Base-by-base conservation (phyloP, 2,888 invertebrate genomes). In the Latheticus oryzae region DNA sequence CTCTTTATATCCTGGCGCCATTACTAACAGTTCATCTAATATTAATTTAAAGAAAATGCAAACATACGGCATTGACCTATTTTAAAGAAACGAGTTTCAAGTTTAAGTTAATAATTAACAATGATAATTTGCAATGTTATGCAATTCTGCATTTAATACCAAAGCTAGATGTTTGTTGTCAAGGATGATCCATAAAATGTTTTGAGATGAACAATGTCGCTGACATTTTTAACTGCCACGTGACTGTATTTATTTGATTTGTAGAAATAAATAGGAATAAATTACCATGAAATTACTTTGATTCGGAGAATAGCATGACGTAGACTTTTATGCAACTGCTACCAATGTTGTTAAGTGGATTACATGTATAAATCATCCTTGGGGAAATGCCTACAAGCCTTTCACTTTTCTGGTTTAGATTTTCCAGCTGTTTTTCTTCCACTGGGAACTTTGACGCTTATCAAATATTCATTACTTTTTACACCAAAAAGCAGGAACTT, bases 251-350 rank as follows among this genome's bases (percentile, higher is more conserved):
- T 32, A 16, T 19, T 30, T 8, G 19, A 28, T 45, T 32, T 16
- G 28, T 45, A 12, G 30, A 45, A 21, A 45, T 32, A 45, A 45
- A 45, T 19, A 45, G 19, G 45, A 45, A 45, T 45, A 45, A 45
- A 45, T 45, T 45, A 30, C 30, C 45, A 45, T 45, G 32, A 45
- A 45, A 45, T 45, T 45, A 32, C 32, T 45, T 11, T 19, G 45
- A 28, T 45, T 45, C 45, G 32, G 19, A 30, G 45, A 45, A 45
- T 30, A 45, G 17, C 45, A 17, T 45, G 45, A 45, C 45, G 45
- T 32, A 12, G 12, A n/a, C 1, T 12, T 45, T 45, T 45, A 30
- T 45, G 45, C 45, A 45, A 45, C 26, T 15, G 24, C 26, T 32
- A 17, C 16, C 38, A 17, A 8, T 26, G 11, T 45, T 45, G 30